Evolutionary conservation across 2,888 invertebrate species (phyloP).

Genomic region (Cheilosia grossa): DNA sequence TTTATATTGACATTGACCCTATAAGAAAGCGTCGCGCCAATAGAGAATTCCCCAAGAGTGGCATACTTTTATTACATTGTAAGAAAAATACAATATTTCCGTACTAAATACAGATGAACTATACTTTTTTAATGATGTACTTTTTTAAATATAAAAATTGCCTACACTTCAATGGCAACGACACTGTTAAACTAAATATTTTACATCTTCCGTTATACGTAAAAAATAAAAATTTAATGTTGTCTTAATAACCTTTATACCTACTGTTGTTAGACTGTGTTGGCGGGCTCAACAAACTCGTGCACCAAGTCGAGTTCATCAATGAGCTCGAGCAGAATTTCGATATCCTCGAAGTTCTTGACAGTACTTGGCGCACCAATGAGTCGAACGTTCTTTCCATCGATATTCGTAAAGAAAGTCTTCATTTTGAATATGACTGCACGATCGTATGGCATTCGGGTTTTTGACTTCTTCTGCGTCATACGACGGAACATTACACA

Average conservation of each 20-base stretch:
- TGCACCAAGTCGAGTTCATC: constrained; percentile 81
- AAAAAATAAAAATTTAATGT: constrained; percentile 20
- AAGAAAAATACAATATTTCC: constrained; percentile 45
- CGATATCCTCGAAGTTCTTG: constrained; percentile 80
- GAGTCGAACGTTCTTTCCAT: constrained; percentile 82
- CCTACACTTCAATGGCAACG: constrained; percentile 56
- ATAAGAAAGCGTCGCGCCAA: constrained; percentile 13
- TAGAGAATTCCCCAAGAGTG: constrained; percentile 22
- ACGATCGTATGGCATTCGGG: constrained; percentile 82
- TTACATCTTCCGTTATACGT: constrained; percentile 62
- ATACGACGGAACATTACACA: constrained; percentile 82
- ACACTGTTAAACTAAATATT: constrained; percentile 50
- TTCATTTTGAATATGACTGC: constrained; percentile 83
- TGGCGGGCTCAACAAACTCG: constrained; percentile 78
- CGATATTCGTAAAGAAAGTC: constrained; percentile 82
- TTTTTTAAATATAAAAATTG: constrained; percentile 59
- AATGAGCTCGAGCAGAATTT: constrained; percentile 82
- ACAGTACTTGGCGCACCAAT: constrained; percentile 82
- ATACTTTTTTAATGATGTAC: constrained; percentile 21
- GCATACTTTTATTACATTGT: not conserved
- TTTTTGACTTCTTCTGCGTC: constrained; percentile 77
- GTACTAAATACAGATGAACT: constrained; percentile 2
- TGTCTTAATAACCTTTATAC: not conserved
- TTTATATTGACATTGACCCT: constrained; percentile 10
- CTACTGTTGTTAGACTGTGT: constrained; percentile 52